A percentile compares a stretch with the other conserved stretches of the same genome.
These are phyloP conservation scores for Leucoraja ocellata DNA, from an alignment of 2,797 vertebrate species.

Conservation along the genomic window DNA sequence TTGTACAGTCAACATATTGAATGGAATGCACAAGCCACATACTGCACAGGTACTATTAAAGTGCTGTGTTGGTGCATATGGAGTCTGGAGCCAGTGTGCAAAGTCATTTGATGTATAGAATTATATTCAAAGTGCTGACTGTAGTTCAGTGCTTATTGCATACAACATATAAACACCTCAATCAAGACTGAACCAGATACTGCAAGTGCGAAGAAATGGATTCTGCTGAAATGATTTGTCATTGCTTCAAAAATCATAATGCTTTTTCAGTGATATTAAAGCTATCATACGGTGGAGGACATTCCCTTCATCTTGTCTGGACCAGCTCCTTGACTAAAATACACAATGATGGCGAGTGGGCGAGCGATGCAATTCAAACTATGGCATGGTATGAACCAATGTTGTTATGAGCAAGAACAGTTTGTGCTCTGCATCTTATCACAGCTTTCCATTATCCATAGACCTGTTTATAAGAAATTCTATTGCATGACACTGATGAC, in stretches of 20 bases:
- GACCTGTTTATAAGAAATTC: not conserved
- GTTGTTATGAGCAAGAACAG: not conserved
- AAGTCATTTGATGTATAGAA: too few species aligned
- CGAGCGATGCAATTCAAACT: not conserved
- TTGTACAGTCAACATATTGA: not conserved
- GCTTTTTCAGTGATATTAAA: not conserved
- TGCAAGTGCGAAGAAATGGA: not conserved
- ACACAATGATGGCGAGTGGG: not conserved
- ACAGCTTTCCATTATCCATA: not conserved
- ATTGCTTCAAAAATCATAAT: slow-evolving; percentile 6
- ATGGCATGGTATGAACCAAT: not conserved
- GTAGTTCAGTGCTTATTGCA: not conserved
- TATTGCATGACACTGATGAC: not conserved
- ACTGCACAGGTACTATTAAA: not conserved
- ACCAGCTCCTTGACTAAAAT: not conserved
- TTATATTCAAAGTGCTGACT: slow-evolving; percentile 7
- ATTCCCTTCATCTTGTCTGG: not conserved
- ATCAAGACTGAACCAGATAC: not conserved
- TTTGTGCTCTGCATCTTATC: not conserved
- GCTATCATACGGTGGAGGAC: not conserved
- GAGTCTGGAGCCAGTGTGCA: not conserved
- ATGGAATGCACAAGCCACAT: slow-evolving; percentile 9
- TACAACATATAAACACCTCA: not conserved
- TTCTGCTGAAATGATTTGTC: not conserved
- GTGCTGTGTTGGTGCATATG: not conserved